Percentiles rank a stretch among this genome's conserved stretches.
Conservation (phyloP, 1,140 invertebrate genomes). For the Elysia chlorotica region DNA sequence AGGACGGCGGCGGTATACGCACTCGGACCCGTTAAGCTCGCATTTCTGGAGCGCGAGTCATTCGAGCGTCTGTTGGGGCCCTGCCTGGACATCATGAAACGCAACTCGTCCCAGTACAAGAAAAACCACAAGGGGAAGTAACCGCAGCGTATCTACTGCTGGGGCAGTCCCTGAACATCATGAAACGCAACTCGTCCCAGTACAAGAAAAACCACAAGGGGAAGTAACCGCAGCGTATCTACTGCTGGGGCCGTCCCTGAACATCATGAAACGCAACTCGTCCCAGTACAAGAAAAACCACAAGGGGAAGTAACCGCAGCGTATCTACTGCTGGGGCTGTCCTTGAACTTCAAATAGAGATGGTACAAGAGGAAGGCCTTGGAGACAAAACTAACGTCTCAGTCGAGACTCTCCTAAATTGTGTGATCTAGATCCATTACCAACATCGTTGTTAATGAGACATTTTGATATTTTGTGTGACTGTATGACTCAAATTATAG, state of each 20-base stretch:
- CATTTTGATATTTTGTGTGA: no score
- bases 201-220: constrained; percentile 35
- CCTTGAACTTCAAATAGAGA: no score
- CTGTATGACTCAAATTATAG: no score
- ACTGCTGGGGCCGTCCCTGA: constrained; percentile 59
- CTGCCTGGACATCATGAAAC: constrained; percentile 60
- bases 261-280: constrained; percentile 58
- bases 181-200: constrained; percentile 52
- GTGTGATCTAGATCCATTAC: no score
- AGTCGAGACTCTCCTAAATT: no score
- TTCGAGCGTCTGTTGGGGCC: constrained; percentile 61
- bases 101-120: constrained; percentile 50
- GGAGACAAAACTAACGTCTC: no score
- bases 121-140: not conserved
- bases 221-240: no score
- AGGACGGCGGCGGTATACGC: constrained; percentile 79
- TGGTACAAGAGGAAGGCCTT: no score
- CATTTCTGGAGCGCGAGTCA: constrained; percentile 55
- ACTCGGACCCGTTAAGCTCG: constrained; percentile 52
- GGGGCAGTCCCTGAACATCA: constrained; percentile 59
- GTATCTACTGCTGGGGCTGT: no score
- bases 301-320: no score
- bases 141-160: no score
- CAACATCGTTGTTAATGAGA: no score
- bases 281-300: constrained; percentile 38